Evolutionary conservation across 2,113 vertebrate species (phyloP).

Genomic region (Phrynocephalus versicolor): DNA sequence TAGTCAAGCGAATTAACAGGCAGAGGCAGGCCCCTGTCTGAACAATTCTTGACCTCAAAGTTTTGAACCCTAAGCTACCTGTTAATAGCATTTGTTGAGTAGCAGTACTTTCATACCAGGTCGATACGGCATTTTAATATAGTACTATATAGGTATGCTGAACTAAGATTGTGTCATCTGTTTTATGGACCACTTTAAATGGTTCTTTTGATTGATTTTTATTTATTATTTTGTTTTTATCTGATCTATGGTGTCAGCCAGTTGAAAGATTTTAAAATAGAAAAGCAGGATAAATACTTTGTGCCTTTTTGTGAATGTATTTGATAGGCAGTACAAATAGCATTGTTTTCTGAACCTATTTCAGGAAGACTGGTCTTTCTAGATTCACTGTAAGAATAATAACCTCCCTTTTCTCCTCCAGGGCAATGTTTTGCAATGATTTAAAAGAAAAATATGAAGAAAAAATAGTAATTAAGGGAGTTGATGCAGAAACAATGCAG

Average conservation of each 20-base stretch:
- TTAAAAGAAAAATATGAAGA: constrained; percentile 92
- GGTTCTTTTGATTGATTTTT: not conserved
- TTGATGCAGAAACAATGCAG: constrained; percentile 90
- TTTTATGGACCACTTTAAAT: not conserved
- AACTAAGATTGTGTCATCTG: no score
- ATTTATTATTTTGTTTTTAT: not conserved
- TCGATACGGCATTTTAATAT: not conserved
- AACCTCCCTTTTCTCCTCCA: constrained; percentile 65
- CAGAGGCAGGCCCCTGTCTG: no score
- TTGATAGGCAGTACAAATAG: no score
- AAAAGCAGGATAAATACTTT: not conserved
- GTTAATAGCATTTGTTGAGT: not conserved
- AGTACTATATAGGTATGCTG: not conserved
- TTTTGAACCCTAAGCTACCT: no score
- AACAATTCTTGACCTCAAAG: no score
- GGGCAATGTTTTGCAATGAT: constrained; percentile 97
- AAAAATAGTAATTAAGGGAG: constrained; percentile 88
- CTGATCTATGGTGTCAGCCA: not conserved
- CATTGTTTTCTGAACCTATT: constrained; percentile 24
- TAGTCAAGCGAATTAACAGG: not conserved
- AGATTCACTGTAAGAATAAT: constrained; percentile 41
- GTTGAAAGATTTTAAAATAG: not conserved
- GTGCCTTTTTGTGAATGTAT: not conserved
- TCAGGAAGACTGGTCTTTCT: constrained; percentile 44
- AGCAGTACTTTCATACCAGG: not conserved